These are phyloP conservation scores for Pristionchus exspectatus DNA, from an alignment of 2,888 invertebrate genomes.

Conservation along the genomic window DNA sequence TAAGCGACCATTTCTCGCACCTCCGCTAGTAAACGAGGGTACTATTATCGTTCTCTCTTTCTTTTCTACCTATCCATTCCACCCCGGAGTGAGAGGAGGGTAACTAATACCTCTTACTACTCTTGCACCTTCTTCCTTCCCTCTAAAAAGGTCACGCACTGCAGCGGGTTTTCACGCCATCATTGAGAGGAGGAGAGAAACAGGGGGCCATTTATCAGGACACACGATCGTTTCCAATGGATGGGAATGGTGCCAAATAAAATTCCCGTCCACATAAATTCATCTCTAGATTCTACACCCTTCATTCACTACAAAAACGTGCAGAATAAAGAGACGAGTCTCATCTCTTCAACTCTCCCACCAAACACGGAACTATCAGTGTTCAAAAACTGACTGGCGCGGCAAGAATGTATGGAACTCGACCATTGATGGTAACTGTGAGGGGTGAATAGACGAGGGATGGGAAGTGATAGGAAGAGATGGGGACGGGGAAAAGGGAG, in stretches of 20 bases:
- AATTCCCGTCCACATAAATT: neutral
- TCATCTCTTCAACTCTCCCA: neutral
- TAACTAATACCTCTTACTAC: slow-evolving; percentile 48
- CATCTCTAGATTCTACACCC: neutral
- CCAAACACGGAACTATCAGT: slow-evolving; percentile 2
- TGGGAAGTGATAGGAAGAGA: slow-evolving; percentile 8
- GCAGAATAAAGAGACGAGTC: no score
- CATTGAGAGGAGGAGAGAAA: neutral
- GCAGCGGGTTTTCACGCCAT: slow-evolving; percentile 16
- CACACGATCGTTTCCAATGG: neutral
- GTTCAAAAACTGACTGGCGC: neutral
- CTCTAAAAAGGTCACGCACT: slow-evolving; percentile 12
- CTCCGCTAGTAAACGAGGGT: neutral
- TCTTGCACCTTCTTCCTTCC: neutral
- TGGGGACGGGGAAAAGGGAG: neutral
- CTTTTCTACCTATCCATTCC: neutral
- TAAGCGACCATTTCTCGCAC: slow-evolving; percentile 34
- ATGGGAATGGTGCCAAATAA: neutral
- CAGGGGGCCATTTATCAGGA: neutral
- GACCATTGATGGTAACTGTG: slow-evolving; percentile 35
- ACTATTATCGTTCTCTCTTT: slow-evolving; percentile 2
- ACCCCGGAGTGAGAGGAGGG: neutral
- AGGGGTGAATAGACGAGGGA: slow-evolving; percentile 28
- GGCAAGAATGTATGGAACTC: slow-evolving; percentile 23
- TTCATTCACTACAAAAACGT: neutral